These are phyloP conservation scores for Hydriomena furcata DNA, from an alignment of 2,888 invertebrate genomes.

Conservation along the genomic window DNA sequence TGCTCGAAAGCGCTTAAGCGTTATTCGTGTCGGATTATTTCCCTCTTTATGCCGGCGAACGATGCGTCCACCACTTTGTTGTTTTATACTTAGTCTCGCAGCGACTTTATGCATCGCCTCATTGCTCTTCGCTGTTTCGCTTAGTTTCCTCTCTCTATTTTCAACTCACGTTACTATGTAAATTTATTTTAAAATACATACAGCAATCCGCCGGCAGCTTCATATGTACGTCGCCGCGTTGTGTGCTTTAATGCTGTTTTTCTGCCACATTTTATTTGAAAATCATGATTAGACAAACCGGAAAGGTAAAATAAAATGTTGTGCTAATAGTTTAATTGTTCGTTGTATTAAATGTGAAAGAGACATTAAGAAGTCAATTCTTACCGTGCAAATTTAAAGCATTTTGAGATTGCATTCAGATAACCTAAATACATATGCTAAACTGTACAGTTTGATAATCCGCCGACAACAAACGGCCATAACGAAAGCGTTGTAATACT, in stretches of 20 bases:
- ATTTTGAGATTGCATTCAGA: conserved; percentile 12
- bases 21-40: conserved; percentile 71
- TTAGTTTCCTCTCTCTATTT: conserved; percentile 77
- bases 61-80: conserved; percentile 81
- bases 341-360: background rate
- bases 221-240: conserved; percentile 41
- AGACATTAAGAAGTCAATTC: background rate
- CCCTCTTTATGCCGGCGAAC: conserved; percentile 69
- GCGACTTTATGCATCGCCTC: conserved; percentile 79
- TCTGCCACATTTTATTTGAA: conserved; percentile 18
- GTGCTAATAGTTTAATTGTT: too few species aligned
- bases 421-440: conserved; percentile 34
- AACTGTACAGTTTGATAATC: conserved; percentile 49
- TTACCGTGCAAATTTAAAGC: conserved; percentile 1
- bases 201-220: conserved; percentile 51
- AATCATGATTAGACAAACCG: background rate
- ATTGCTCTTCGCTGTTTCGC: conserved; percentile 79
- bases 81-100: conserved; percentile 79
- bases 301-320: background rate
- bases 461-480: conserved; percentile 47
- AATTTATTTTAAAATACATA: conserved; percentile 62
- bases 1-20: conserved; percentile 64
- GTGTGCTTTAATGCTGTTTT: conserved; percentile 22
- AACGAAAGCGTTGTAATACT: conserved; percentile 57
- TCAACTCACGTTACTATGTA: conserved; percentile 78